Conservation (phyloP, 2,797 vertebrate species). For the Phalanger gymnotis region DNA sequence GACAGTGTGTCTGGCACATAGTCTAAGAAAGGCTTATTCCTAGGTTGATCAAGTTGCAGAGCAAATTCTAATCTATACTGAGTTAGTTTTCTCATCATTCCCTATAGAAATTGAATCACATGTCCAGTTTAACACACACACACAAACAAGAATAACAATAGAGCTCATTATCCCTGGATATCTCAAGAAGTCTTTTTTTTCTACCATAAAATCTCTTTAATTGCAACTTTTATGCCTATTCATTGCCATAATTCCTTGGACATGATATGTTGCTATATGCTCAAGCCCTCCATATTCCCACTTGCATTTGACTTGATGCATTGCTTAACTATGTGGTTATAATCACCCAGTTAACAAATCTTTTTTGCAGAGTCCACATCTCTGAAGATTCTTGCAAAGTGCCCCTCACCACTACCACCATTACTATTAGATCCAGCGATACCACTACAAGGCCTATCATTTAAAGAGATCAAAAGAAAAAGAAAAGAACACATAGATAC, state of each 20-base stretch:
- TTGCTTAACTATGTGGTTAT: neutral
- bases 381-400: neutral
- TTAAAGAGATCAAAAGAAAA: neutral
- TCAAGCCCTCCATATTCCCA: neutral
- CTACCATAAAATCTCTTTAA: neutral
- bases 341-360: neutral
- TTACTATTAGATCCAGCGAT: neutral
- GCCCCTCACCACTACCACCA: neutral
- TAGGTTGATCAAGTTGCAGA: too few species aligned
- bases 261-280: neutral
- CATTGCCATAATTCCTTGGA: neutral
- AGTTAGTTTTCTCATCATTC: neutral
- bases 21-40: too few species aligned
- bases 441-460: neutral
- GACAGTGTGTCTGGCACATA: too few species aligned
- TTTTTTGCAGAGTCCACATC: neutral
- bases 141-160: neutral
- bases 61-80: neutral
- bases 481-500: neutral
- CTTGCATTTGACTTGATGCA: neutral
- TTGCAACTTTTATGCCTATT: neutral
- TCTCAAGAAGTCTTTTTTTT: too few species aligned
- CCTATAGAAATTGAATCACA: neutral
- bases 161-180: neutral
- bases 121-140: neutral